phyloP scores from a whole-genome alignment of 64 coral and sea anemone species.

The Pocillopora damicornis region DNA sequence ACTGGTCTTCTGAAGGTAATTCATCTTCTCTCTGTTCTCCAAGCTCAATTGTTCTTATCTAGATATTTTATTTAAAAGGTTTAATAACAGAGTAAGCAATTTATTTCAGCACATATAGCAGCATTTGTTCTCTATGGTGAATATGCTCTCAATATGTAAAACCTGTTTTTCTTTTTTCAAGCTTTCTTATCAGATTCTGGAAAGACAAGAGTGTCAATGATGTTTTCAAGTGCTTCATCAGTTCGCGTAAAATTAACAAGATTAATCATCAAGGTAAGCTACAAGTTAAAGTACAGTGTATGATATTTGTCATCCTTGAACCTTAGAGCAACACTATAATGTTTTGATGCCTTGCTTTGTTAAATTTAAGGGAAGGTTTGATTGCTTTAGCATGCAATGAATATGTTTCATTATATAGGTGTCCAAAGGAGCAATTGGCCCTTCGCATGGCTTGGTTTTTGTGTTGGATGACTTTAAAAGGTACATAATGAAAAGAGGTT shows the following conservation, averaged over 20 bases:
- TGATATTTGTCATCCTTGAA: too few species aligned
- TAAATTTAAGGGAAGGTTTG: too few species aligned
- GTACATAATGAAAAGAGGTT: not conserved
- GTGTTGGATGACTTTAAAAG: constrained; percentile 83
- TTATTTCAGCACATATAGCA: not conserved
- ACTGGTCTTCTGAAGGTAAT: constrained; percentile 87
- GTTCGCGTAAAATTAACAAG: constrained; percentile 85
- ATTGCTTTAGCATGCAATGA: not conserved
- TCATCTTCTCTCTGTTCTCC: not conserved
- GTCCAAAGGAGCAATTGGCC: constrained; percentile 81
- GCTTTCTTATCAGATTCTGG: constrained; percentile 90
- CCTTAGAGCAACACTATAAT: too few species aligned
- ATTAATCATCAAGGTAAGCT: constrained; percentile 76
- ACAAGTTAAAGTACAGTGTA: not conserved
- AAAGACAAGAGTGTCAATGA: constrained; percentile 78
- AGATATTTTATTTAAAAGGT: too few species aligned
- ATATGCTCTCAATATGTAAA: not conserved
- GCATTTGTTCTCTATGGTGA: too few species aligned
- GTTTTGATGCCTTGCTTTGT: too few species aligned
- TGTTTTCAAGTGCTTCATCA: constrained; percentile 83
- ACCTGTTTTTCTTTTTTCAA: constrained; percentile 16
- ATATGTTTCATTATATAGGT: constrained; percentile 40
- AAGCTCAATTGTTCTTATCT: not conserved
- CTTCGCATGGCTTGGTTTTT: constrained; percentile 85
- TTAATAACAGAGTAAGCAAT: not conserved